Percentiles rank a stretch among this genome's conserved stretches.
Evolutionary conservation across 2,113 vertebrate genomes (phyloP).

Genomic region (Diadophis punctatus): DNA sequence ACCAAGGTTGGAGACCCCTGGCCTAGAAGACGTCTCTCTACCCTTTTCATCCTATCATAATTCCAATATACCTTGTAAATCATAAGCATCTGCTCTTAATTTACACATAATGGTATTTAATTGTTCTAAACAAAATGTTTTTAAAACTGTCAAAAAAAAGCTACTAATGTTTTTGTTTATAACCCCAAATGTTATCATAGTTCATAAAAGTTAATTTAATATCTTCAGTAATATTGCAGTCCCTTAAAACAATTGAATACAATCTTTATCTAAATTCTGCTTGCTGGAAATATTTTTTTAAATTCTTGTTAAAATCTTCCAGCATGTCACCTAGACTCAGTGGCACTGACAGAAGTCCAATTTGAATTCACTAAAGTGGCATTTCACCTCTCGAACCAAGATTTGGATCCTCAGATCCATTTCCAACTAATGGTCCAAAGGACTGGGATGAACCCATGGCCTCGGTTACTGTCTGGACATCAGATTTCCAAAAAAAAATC

Average conservation of each 20-base stretch:
- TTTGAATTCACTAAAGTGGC: not conserved
- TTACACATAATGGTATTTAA: not conserved
- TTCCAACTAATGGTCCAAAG: not conserved
- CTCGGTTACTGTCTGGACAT: not conserved
- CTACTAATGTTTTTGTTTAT: not conserved
- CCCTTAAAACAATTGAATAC: not conserved
- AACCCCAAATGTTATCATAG: not conserved
- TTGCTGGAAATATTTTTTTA: not conserved
- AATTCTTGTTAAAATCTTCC: not conserved
- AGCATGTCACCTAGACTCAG: not conserved
- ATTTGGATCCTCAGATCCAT: not conserved
- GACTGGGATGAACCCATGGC: not conserved
- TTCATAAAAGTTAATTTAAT: not conserved
- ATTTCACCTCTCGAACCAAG: not conserved
- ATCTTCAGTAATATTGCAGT: not conserved
- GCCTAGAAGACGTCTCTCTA: not conserved
- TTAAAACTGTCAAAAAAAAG: not conserved
- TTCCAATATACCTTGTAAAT: not conserved
- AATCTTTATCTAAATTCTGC: not conserved
- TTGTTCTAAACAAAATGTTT: not conserved
- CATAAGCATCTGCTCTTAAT: not conserved
- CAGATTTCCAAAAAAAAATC: not conserved
- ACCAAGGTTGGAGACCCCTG: too few relatives aligned
- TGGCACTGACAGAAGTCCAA: not conserved
- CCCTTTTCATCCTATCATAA: not conserved